Percentiles rank a stretch among this genome's conserved stretches.
These are phyloP conservation scores for Drosophila nr. fundita DNA, from an alignment of 2,888 invertebrate genomes.

Conservation along the genomic window DNA sequence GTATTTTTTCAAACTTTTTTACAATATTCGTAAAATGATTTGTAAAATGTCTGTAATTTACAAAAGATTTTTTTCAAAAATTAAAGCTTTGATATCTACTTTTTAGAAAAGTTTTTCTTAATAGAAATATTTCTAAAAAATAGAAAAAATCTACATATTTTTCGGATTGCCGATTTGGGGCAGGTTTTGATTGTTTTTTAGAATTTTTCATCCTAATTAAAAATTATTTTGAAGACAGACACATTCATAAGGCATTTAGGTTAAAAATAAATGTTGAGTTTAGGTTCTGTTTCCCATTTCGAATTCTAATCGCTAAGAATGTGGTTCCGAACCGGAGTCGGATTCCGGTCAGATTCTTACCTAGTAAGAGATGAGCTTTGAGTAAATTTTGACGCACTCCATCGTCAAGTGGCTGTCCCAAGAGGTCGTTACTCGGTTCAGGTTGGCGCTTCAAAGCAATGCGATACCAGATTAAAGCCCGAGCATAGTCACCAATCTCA, in stretches of 20 bases:
- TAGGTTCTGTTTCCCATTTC: not conserved
- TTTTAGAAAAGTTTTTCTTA: not conserved
- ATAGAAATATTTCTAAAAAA: not conserved
- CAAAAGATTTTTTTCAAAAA: not conserved
- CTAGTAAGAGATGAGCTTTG: conserved; percentile 6
- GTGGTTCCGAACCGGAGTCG: not conserved
- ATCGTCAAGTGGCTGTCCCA: conserved; percentile 12
- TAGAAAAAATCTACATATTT: not conserved
- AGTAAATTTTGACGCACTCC: conserved; percentile 24
- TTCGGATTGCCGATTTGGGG: not conserved
- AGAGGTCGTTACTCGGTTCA: conserved; percentile 5
- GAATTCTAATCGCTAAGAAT: not conserved
- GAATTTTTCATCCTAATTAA: not conserved
- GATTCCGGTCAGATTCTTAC: conserved; percentile 22
- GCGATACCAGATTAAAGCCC: conserved; percentile 50
- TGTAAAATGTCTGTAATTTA: not conserved
- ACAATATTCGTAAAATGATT: too few species aligned
- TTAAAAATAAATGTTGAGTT: too few species aligned
- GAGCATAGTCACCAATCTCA: conserved; percentile 23
- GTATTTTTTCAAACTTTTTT: not conserved
- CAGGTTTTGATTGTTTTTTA: not conserved
- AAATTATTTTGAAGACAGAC: not conserved
- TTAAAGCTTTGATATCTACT: accelerated
- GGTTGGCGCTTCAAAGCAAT: conserved; percentile 9
- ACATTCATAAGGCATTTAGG: too few species aligned